Conservation (phyloP, 2,888 invertebrate species). For the Aporophyla nigra region DNA sequence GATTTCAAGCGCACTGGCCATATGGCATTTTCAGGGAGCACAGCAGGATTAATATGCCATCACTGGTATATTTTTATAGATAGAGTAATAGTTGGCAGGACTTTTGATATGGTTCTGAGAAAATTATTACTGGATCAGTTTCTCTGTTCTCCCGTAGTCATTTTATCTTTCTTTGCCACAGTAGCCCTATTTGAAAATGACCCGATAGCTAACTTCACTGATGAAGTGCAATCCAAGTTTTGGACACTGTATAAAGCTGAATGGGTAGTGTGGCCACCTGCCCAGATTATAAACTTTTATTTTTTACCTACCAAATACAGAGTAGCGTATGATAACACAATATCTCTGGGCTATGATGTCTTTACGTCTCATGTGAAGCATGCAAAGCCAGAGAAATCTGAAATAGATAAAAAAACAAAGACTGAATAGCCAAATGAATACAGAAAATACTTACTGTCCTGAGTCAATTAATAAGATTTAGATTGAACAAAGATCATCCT, state of each 20-base stretch:
- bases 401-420: constrained; percentile 38
- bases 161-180: constrained; percentile 94
- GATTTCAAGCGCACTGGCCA: constrained; percentile 92
- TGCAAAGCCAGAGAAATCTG: constrained; percentile 65
- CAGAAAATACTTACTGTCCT: constrained; percentile 9
- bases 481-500: neutral
- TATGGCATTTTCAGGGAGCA: constrained; percentile 95
- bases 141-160: constrained; percentile 95
- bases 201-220: constrained; percentile 91
- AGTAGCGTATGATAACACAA: constrained; percentile 96
- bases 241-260: constrained; percentile 95
- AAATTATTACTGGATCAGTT: constrained; percentile 96
- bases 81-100: constrained; percentile 92
- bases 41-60: constrained; percentile 95
- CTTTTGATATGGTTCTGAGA: constrained; percentile 92
- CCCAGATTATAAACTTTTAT: constrained; percentile 98
- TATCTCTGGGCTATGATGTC: constrained; percentile 96
- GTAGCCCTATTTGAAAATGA: constrained; percentile 93
- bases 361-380: constrained; percentile 96
- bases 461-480: neutral
- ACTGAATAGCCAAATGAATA: neutral
- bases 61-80: constrained; percentile 96
- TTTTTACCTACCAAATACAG: constrained; percentile 95
- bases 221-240: constrained; percentile 94
- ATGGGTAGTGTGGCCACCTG: constrained; percentile 98